Base-by-base conservation (phyloP, 1,140 invertebrate species). In the Aleiodes sp. region DNA sequence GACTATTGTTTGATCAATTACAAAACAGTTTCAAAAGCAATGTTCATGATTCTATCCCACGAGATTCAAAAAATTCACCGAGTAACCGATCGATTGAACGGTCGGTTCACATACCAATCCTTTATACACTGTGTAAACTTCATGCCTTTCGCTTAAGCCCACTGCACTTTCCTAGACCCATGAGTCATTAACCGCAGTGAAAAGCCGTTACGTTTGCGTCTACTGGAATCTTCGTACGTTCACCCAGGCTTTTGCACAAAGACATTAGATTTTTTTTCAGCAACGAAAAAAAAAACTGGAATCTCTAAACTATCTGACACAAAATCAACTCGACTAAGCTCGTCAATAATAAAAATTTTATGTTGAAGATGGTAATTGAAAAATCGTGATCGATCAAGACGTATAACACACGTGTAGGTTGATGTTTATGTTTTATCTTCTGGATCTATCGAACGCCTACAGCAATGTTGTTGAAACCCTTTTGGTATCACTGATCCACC, bases 121-220 rank as follows among this genome's bases (percentile, higher is more conserved):
- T 39, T 39, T 39, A 39, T 39, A 39, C 37, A 39, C 37, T 14
- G 37, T 39, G 37, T 39, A 39, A 39, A 39, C 37, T 14, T 39
- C 37, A 14, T 39, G 37, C 37, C 37, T 39, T 39, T 39, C 37
- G 37, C 37, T 14, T 39, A 39, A 39, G 37, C 37, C 7, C 43
- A 21, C 43, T 3, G 43, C 14, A 52, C 43, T 52, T 52, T 52
- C 43, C 43, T 52, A 52, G 19, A 52, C 4, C 37, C 14, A 28
- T 68, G 65, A 68, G 65, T 68, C 65, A 68, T 68, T 68, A 68
- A 56, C 57, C 57, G 57, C 65, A 26, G 24, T 61, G 57, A 68
- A 68, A 68, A 68, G 37, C 65, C 65, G 65, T 68, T 68, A 68
- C 37, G 57, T 68, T 68, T 68, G 37, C 16, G 24, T 59, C 65